phyloP scores from a whole-genome alignment of 2,113 vertebrate genomes.

The Rhagologus leucostigma region DNA sequence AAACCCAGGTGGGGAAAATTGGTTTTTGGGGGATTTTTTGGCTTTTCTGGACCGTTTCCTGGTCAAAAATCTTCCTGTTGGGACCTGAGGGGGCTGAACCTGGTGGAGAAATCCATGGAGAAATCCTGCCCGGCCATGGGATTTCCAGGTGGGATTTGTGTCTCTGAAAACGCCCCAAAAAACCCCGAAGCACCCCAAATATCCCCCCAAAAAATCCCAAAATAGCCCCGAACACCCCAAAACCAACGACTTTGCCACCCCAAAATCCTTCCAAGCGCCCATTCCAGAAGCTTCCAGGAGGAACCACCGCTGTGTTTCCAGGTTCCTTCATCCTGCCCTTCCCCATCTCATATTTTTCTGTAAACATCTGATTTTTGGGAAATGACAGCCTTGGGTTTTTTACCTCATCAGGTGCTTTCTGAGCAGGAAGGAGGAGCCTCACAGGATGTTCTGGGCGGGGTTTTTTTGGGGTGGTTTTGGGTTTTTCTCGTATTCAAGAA shows the following conservation, averaged over 20 bases:
- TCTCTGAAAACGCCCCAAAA: neutral
- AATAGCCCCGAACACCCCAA: no score
- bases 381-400: neutral
- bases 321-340: rapidly evolving
- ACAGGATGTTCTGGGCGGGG: rapidly evolving
- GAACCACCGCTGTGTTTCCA: rapidly evolving
- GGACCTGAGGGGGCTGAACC: neutral
- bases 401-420: neutral
- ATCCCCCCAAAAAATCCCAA: no score
- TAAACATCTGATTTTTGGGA: neutral
- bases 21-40: neutral
- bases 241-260: rapidly evolving
- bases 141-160: neutral
- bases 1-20: neutral
- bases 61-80: neutral
- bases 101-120: neutral
- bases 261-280: neutral
- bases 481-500: neutral
- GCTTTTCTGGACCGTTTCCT: neutral
- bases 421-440: neutral
- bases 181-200: neutral
- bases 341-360: neutral
- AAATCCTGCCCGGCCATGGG: neutral
- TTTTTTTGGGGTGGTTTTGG: neutral
- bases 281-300: neutral